Base-by-base conservation (phyloP, 2,113 vertebrate genomes). In the Trachemys scripta region DNA sequence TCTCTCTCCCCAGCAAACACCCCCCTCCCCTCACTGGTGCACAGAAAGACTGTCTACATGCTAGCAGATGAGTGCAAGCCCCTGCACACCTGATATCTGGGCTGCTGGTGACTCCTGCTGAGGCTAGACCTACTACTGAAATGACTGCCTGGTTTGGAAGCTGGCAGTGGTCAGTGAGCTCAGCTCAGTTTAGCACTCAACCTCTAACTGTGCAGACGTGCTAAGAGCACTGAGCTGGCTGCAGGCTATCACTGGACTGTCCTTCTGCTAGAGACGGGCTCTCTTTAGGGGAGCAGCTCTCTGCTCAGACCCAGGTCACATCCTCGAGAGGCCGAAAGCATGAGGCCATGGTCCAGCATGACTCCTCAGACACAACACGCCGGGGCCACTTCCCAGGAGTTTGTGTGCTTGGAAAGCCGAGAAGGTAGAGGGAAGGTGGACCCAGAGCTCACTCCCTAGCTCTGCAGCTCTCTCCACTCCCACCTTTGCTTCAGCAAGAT, bases 191-290 rank as follows among this genome's bases (percentile, higher is more conserved):
- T 47, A 20, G n/a, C 42, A 47, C 75, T 25, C 42, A 76, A 9
- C 3, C 0, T 0, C 0, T 5, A 31, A 0, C 29, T 62, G n/a
- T 7, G 54, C n/a, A 88, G 86, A 1, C 0, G 2, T 35, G 0
- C 31, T 7, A 19, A 8, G 69, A 91, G 5, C 24, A 25, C 38
- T 27, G 42, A 14, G 22, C 22, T 1, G 75, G 31, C 22, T 8
- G 27, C 1, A 2, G 6, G 57, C 14, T 50, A 13, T 0, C 1
- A 82, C 49, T 0, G 38, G 56, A 57, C 84, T 38, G 20, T 27
- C 56, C 65, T 45, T 1, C 59, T 69, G 31, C 65, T 8, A 69
- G 31, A 69, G 65, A n/a, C 1, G 0, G 0, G 90, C 49, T 54
- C 42, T 17, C 82, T 50, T 88, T 51, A 1, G 0, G 0, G 56